Evolutionary conservation across 2,113 vertebrate species (phyloP).

Genomic region (Neopipo cinnamomea): DNA sequence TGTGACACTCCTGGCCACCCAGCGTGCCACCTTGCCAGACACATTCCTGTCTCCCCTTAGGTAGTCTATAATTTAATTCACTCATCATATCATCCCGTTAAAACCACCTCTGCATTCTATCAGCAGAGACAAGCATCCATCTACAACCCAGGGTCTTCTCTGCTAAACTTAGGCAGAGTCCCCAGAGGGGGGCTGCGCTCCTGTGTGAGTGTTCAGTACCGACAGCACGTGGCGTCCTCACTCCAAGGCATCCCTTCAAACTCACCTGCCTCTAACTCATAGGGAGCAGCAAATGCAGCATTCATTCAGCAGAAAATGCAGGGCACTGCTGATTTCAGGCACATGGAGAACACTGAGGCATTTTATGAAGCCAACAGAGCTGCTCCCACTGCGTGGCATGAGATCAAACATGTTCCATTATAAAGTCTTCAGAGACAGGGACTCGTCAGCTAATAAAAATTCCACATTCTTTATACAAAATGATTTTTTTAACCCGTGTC

Average conservation of each 20-base stretch:
- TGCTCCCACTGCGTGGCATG: background rate
- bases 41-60: background rate
- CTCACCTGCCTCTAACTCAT: background rate
- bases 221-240: rapidly evolving
- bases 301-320: background rate
- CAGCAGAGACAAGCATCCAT: background rate
- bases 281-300: background rate
- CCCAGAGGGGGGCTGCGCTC: background rate
- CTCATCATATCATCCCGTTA: background rate
- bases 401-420: slow-evolving; percentile 19
- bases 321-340: background rate
- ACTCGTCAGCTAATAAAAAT: slow-evolving; percentile 39
- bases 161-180: background rate
- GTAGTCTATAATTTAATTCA: background rate
- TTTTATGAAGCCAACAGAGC: background rate
- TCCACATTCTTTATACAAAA: slow-evolving; percentile 34
- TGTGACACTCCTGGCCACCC: background rate
- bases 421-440: slow-evolving; percentile 1
- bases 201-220: background rate
- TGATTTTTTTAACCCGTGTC: slow-evolving; percentile 47
- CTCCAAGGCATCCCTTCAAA: background rate
- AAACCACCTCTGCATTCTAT: background rate
- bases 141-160: background rate
- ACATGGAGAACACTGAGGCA: background rate
- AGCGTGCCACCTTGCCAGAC: background rate